Evolutionary conservation across 2,113 vertebrate species (phyloP), one percentile per base, ranked within the genome.

Genomic region (Cyprichromis sp.): DNA sequence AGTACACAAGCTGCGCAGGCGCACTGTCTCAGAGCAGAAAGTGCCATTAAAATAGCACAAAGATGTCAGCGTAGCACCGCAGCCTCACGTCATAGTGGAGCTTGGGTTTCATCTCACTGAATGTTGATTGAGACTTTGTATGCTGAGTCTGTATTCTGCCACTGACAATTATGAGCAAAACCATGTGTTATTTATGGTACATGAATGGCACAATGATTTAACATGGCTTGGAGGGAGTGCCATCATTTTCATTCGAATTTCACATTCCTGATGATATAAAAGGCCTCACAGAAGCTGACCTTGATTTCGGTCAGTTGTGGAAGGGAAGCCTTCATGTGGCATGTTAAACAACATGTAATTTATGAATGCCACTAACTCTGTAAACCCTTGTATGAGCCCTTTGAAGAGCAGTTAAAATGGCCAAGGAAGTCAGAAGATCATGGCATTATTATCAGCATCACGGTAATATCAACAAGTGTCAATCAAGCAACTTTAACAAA

Each of bases 181-280:
- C 40, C 88, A 82, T 87, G 85, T 88, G 87, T 93, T 92, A 93
- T 94, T 93, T 93, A 94, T 89, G 81, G 80, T 40, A 45, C 36
- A 31, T 45, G 47, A 81, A 55, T 53, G 52, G 36, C 36, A 81
- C 86, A 50, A 45, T 84, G 88, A 90, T 89, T 92, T 86, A 92
- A 83, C 84, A 73, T 42, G 2, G 34, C 16, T 9, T 29, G 26
- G 19, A 59, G 85, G 76, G 76, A 66, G 66, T 61, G 76, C 87
- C 54, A 17, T 78, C 59, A 84, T 85, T 93, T 88, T 90, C 42
- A 76, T 92, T 88, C 82, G 63, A 88, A 87, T 90, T 80, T 82
- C 47, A 42, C 34, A 38, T 83, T 84, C 55, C 50, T 7, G 11
- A 38, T 12, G 14, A 93, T 89, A 91, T 89, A 93, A 40, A 40